Evolutionary conservation across 2,888 invertebrate genomes (phyloP), one percentile per base, ranked within the genome.

Genomic region (Melieria omissa): DNA sequence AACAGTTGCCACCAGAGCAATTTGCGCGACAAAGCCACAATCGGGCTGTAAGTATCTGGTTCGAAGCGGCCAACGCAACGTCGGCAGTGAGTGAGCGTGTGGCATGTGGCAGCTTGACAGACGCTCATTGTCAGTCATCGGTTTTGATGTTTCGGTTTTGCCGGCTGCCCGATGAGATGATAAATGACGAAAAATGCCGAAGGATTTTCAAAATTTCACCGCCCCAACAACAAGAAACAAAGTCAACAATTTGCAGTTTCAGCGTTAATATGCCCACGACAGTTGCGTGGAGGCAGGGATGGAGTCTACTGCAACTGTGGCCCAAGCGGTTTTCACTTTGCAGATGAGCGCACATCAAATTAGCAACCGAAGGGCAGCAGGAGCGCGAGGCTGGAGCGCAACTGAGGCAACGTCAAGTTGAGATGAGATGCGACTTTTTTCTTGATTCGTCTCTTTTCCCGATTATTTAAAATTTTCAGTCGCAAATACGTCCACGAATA

Each of bases 111-210:
- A 29, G 16, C n/a, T 72, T 75, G 52, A 77, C 82, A 80, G 80
- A 81, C 79, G 80, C 79, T 81, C 79, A 79, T 79, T 83, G 85
- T 84, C 84, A 85, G 82, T 83, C 85, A 83, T 78, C 82, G 74
- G 76, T 75, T 77, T 78, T 77, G 79, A 78, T 79, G 78, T 77
- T 76, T 76, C 29, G 29, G 29, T 29, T 29, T 29, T 75, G 75
- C 73, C 75, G 74, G 71, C 72, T 85, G 77, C 75, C 76, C 77
- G 77, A 77, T 77, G 74, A 75, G 71, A 86, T 85, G 85, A 86
- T 86, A 86, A 85, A 85, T 86, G 86, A 85, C 86, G 85, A 84
- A 85, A 85, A 84, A 84, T 85, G 83, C 81, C 80, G 79, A 82
- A 84, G 83, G 85, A 85, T 86, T 85, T 84, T 16, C 16, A 55